Percentiles rank a stretch among this genome's conserved stretches.
Conservation (phyloP, 2,113 vertebrate genomes). For the Cololabis saira region DNA sequence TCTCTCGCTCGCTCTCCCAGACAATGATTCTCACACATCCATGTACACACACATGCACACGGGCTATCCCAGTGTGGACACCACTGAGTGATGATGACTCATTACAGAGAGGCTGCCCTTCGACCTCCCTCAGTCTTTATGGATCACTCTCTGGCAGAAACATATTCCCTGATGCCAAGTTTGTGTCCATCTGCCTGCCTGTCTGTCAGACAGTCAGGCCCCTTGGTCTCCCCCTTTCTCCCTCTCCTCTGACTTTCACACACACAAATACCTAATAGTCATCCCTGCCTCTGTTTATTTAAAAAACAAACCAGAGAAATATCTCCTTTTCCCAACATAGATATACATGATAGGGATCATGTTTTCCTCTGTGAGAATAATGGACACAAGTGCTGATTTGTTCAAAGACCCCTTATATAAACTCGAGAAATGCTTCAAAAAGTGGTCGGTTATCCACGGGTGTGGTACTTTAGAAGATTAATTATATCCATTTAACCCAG, state of each 20-base stretch:
- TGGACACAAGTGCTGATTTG: constrained; percentile 45
- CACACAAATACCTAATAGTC: constrained; percentile 75
- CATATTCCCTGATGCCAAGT: constrained; percentile 77
- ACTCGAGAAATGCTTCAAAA: constrained; percentile 30
- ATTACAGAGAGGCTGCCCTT: constrained; percentile 73
- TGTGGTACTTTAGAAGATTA: constrained; percentile 35
- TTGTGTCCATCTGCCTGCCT: constrained; percentile 69
- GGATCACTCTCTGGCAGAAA: constrained; percentile 75
- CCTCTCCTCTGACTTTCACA: constrained; percentile 68
- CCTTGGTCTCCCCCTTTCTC: constrained; percentile 51
- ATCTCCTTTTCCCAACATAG: constrained; percentile 61
- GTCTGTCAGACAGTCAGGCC: constrained; percentile 71
- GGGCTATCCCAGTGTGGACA: constrained; percentile 57
- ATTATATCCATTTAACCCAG: constrained; percentile 30
- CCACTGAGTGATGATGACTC: constrained; percentile 79
- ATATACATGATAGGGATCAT: constrained; percentile 55
- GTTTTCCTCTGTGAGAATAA: constrained; percentile 46
- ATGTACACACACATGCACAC: constrained; percentile 31
- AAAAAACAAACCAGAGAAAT: constrained; percentile 71
- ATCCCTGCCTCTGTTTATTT: constrained; percentile 74
- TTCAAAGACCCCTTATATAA: constrained; percentile 26
- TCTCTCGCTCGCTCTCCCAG: constrained; percentile 26
- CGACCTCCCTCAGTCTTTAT: constrained; percentile 71
- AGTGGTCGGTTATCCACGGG: constrained; percentile 37
- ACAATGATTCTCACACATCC: constrained; percentile 44